Evolutionary conservation across 2,113 vertebrate genomes (phyloP).

Genomic region (Pycnonotus jocosus): DNA sequence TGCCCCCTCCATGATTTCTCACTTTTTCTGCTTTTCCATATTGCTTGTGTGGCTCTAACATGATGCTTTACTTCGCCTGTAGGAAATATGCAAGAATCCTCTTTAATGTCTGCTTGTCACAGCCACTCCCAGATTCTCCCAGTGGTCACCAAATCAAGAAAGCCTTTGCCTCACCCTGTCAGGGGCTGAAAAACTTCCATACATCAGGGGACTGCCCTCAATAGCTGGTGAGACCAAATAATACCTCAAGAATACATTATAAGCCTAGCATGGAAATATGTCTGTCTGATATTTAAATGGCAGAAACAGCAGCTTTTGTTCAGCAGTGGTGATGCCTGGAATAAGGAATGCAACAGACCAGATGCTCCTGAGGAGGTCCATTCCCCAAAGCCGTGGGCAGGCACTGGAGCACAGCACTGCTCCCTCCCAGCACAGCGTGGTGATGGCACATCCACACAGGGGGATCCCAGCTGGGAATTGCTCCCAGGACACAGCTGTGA

Average conservation of each 20-base stretch:
- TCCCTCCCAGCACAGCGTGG: not conserved
- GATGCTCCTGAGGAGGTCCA: not conserved
- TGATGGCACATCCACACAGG: not conserved
- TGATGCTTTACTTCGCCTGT: not conserved
- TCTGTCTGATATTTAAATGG: not conserved
- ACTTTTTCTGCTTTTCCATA: not conserved
- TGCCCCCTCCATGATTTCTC: fast-evolving
- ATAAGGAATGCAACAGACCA: not conserved
- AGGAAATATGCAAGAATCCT: not conserved
- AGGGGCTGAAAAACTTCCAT: not conserved
- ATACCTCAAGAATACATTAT: not conserved
- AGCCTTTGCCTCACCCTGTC: not conserved
- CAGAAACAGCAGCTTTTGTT: not conserved
- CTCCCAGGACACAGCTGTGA: fast-evolving
- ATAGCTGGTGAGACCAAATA: not conserved
- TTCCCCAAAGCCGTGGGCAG: not conserved
- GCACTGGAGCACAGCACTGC: not conserved
- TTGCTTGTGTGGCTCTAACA: not conserved
- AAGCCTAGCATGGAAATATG: fast-evolving
- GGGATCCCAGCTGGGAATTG: not conserved
- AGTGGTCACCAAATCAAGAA: not conserved
- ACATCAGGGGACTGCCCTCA: not conserved
- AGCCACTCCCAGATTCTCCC: not conserved
- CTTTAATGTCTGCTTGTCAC: not conserved
- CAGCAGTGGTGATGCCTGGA: not conserved